Evolutionary conservation across 2,797 vertebrate genomes (phyloP), one percentile per base, ranked within the genome.

Genomic region (Diplodus puntazzo): DNA sequence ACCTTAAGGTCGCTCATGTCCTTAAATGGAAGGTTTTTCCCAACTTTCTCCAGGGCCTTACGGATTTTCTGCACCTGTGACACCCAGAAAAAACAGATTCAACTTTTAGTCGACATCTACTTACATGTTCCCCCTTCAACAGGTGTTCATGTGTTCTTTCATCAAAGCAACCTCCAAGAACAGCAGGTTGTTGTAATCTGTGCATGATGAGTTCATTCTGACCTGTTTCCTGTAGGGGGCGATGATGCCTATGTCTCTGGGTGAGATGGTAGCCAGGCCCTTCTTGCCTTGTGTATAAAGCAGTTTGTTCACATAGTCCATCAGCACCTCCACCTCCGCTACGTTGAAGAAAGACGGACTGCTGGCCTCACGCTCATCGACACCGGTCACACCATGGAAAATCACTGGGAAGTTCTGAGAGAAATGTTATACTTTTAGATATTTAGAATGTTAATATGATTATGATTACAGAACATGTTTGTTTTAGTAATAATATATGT

Each of bases 141-240:
- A 11, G 23, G 42, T n/a, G 1, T 58, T 59, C 1, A 57, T 49
- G 52, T 66, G 8, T n/a, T 43, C 1, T 45, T 9, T 8, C 6
- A 34, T 34, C 8, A 34, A 34, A 34, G 34, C 34, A 34, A 8
- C 7, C 8, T 8, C 6, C 34, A 34, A 34, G 8, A 9, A 34
- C 34, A 34, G 34, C 34, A 34, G 34, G 34, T 7, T 9, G 34
- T 34, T 34, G 34, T 34, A 34, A 5, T 34, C 34, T 34, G 7
- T 34, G 8, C 7, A 34, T 34, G 34, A 2, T 14, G 17, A 20
- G 18, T 25, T 5, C 0, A 42, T 81, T 77, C 52, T 61, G 59
- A 98, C 98, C 97, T 99, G 98, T 82, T 98, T 99, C 87, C 97
- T 97, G 92, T 98, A 99, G 34, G 98, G 98, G 65, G 98, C 93